Percentiles rank a stretch among this genome's conserved stretches.
These are phyloP conservation scores for Geotria australis DNA, from an alignment of 2,797 vertebrate species.

Conservation along the genomic window DNA sequence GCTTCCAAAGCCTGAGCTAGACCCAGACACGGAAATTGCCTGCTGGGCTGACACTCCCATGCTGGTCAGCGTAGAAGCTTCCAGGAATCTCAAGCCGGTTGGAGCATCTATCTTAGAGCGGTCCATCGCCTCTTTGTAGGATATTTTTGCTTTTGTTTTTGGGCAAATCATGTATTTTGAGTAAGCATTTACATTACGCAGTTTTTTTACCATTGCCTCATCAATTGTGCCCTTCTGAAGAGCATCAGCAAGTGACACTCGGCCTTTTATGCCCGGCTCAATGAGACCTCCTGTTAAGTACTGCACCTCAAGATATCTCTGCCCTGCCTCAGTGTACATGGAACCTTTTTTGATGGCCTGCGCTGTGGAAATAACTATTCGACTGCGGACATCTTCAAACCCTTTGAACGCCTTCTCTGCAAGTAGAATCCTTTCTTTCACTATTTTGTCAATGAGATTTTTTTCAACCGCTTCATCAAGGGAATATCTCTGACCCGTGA, in stretches of 20 bases:
- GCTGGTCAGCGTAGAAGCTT: constrained; percentile 22
- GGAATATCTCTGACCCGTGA: constrained; percentile 41
- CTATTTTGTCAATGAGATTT: constrained; percentile 27
- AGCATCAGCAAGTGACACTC: constrained; percentile 55
- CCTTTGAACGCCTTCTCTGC: background rate
- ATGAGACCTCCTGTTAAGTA: background rate
- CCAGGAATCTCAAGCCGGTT: constrained; percentile 45
- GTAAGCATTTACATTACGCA: constrained; percentile 48
- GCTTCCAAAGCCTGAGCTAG: too few species aligned
- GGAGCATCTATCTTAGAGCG: constrained; percentile 86
- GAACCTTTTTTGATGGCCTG: background rate
- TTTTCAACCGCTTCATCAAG: constrained; percentile 32
- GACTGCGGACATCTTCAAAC: background rate
- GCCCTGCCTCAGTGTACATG: background rate
- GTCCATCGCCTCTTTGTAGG: constrained; percentile 89
- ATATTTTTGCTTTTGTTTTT: constrained; percentile 98
- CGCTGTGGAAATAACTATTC: background rate
- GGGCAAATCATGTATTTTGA: constrained; percentile 89
- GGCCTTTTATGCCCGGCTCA: constrained; percentile 7
- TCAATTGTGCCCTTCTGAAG: constrained; percentile 59
- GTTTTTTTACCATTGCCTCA: constrained; percentile 63
- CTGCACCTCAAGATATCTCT: background rate
- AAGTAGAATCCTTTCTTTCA: background rate
- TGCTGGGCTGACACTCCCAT: too few species aligned
- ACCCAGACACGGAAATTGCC: too few species aligned